Evolutionary conservation across 2,113 vertebrate species (phyloP).

Genomic region (Corvus hawaiiensis): DNA sequence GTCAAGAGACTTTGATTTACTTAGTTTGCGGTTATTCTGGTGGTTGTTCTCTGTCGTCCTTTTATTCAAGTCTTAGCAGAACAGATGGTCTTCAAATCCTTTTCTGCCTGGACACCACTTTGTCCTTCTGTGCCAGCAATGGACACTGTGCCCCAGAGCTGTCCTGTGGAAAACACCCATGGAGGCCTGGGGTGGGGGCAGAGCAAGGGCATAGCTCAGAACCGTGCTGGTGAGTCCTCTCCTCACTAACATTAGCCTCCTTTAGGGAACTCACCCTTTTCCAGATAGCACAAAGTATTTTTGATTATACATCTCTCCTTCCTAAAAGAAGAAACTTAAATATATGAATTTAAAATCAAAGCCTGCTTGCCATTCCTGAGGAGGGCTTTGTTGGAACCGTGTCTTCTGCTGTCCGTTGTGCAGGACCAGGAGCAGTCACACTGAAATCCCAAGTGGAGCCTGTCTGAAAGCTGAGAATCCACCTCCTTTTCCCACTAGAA

Average conservation of each 20-base stretch:
- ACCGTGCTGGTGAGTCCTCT: neutral
- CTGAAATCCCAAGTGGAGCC: neutral
- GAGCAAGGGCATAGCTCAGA: neutral
- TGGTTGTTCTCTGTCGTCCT: neutral
- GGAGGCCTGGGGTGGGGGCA: neutral
- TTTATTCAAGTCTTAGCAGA: neutral
- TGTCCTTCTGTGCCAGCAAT: neutral
- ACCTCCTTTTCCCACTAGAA: neutral
- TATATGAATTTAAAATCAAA: neutral
- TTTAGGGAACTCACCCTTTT: neutral
- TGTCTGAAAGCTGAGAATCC: neutral
- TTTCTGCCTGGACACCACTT: neutral
- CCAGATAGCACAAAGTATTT: neutral
- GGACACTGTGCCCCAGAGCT: accelerated
- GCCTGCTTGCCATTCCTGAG: neutral
- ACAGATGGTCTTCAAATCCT: neutral
- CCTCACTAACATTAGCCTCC: neutral
- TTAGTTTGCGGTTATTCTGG: neutral
- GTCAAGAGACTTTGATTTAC: neutral
- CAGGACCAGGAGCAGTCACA: neutral
- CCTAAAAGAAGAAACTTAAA: neutral
- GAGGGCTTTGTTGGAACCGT: neutral
- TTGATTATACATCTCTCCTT: accelerated
- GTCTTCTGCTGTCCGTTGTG: neutral
- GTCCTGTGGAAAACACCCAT: neutral